Conservation (phyloP, 2,797 vertebrate genomes). For the Rhodeus uyekii region DNA sequence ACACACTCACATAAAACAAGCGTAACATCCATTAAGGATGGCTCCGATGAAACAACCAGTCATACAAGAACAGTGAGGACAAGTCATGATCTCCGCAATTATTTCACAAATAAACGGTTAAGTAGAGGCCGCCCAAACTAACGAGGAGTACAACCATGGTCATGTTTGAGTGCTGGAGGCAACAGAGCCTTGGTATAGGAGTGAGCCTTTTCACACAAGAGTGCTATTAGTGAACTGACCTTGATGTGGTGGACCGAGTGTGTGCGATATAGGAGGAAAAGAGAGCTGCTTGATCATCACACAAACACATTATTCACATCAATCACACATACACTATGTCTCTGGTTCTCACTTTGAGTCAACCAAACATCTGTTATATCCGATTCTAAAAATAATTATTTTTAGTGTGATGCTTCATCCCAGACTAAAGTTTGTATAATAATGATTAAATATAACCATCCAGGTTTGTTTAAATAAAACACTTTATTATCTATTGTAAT, state of each 20-base stretch:
- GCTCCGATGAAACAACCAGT: background rate
- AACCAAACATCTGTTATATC: background rate
- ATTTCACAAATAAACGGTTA: conserved; percentile 6
- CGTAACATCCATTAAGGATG: background rate
- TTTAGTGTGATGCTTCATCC: background rate
- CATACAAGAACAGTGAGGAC: background rate
- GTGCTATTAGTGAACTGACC: conserved; percentile 9
- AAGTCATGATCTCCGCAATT: conserved; percentile 24
- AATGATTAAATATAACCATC: no score
- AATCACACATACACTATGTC: background rate
- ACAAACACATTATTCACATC: conserved; percentile 7
- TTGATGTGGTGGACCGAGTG: background rate
- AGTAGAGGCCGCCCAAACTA: background rate
- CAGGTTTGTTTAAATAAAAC: background rate
- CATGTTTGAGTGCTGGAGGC: conserved; percentile 2
- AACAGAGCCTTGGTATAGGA: conserved; percentile 6
- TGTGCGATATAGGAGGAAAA: background rate
- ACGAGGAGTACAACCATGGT: conserved; percentile 19
- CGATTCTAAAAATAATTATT: background rate
- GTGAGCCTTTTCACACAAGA: conserved; percentile 38
- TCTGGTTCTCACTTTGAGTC: background rate
- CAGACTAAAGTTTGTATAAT: background rate
- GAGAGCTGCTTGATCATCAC: background rate
- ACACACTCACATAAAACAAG: background rate
- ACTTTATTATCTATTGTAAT: background rate